phyloP scores from a whole-genome alignment of 2,113 vertebrate genomes.

The Tylochromis polylepis region DNA sequence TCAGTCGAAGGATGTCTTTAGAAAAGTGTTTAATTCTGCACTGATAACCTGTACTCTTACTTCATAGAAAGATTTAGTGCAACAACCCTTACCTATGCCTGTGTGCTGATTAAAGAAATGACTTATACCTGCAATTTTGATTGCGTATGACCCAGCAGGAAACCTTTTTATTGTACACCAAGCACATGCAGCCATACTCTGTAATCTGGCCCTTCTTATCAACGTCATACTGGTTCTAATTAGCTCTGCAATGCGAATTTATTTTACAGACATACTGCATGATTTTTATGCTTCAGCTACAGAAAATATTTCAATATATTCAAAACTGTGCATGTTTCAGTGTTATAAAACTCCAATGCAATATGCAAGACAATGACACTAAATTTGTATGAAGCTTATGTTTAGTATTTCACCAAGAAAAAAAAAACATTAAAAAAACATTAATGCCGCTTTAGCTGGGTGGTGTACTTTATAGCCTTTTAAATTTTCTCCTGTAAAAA shows the following conservation, averaged over 20 bases:
- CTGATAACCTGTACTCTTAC: slow-evolving; percentile 5
- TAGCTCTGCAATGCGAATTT: neutral
- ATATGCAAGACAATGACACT: neutral
- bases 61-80: neutral
- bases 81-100: neutral
- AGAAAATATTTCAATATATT: neutral
- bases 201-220: neutral
- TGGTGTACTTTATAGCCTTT: neutral
- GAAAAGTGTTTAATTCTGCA: slow-evolving; percentile 8
- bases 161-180: slow-evolving; percentile 2
- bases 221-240: slow-evolving; percentile 5
- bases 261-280: neutral
- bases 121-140: slow-evolving; percentile 24
- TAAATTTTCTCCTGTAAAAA: neutral
- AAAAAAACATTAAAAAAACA: neutral
- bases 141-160: slow-evolving; percentile 16
- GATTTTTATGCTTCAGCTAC: neutral
- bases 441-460: neutral
- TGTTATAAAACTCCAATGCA: neutral
- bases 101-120: slow-evolving; percentile 29
- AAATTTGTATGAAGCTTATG: neutral
- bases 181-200: neutral
- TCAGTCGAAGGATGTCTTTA: neutral
- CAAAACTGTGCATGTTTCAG: neutral
- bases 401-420: neutral